Percentiles rank a stretch among this genome's conserved stretches.
Evolutionary conservation across 2,113 vertebrate species (phyloP).

Genomic region (Crypturellus undulatus): DNA sequence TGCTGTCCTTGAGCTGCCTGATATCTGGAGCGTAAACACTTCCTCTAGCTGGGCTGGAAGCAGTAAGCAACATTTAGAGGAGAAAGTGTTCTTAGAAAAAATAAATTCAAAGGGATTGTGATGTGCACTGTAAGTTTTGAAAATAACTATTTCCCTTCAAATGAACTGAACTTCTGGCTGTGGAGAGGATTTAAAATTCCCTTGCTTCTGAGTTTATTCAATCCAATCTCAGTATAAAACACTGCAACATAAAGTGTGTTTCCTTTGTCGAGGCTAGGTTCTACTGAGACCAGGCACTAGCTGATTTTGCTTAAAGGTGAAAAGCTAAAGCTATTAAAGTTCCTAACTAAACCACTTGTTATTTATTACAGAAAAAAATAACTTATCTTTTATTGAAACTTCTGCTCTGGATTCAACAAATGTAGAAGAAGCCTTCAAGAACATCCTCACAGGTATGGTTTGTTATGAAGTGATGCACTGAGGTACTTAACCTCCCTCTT

Average conservation of each 20-base stretch:
- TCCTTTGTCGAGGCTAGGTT: neutral
- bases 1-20: conserved; percentile 14
- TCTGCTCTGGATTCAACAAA: conserved; percentile 98
- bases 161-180: neutral
- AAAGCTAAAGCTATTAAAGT: neutral
- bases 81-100: neutral
- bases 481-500: neutral
- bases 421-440: conserved; percentile 98
- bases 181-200: neutral
- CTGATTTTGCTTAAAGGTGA: neutral
- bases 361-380: conserved; percentile 90
- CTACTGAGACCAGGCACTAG: neutral
- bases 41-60: neutral
- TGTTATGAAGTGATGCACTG: neutral
- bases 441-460: conserved; percentile 91
- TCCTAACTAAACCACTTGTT: conserved; percentile 23
- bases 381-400: conserved; percentile 98
- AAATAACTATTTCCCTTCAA: neutral
- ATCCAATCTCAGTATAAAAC: neutral
- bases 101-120: neutral
- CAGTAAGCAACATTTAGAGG: neutral
- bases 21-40: neutral
- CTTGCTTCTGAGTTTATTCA: neutral
- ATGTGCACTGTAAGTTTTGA: neutral
- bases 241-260: neutral